Percentiles rank a stretch among this genome's conserved stretches.
phyloP scores from a whole-genome alignment of 64 coral and sea anemone genomes.

The Anthopleura sola region DNA sequence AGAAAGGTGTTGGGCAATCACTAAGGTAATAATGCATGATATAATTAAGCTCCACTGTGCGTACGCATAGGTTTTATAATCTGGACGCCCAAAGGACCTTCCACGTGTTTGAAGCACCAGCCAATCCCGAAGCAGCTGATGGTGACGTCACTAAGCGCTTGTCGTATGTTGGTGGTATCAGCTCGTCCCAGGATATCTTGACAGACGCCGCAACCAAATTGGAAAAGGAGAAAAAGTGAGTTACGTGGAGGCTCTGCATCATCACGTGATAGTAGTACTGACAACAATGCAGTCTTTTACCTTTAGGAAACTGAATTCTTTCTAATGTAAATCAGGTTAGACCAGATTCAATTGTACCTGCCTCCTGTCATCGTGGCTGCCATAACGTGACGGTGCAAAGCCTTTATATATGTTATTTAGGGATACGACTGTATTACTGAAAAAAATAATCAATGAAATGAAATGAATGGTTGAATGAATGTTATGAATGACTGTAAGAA shows the following conservation, averaged over 20 bases:
- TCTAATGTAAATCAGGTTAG: too few species aligned
- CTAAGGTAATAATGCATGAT: slow-evolving; percentile 1
- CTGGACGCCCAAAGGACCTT: slow-evolving; percentile 53
- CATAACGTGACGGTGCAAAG: too few species aligned
- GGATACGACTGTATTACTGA: too few species aligned
- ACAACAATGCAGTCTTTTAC: too few species aligned
- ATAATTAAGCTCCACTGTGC: slow-evolving; percentile 10
- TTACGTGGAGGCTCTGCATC: background rate
- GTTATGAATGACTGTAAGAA: background rate
- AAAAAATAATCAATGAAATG: too few species aligned
- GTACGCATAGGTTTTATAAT: slow-evolving; percentile 19
- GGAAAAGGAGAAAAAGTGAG: slow-evolving; percentile 17
- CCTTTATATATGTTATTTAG: too few species aligned
- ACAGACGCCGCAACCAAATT: background rate
- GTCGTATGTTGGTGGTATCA: slow-evolving; percentile 9
- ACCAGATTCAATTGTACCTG: too few species aligned
- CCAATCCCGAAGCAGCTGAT: background rate
- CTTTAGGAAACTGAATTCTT: too few species aligned
- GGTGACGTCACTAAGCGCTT: slow-evolving; percentile 29
- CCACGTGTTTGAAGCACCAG: slow-evolving; percentile 37
- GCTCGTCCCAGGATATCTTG: slow-evolving; percentile 20
- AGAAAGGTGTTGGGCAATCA: background rate
- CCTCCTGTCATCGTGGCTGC: too few species aligned
- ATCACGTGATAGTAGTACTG: too few species aligned
- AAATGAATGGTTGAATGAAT: background rate